Conservation (phyloP, 2,797 vertebrate species). For the Strix occidentalis region DNA sequence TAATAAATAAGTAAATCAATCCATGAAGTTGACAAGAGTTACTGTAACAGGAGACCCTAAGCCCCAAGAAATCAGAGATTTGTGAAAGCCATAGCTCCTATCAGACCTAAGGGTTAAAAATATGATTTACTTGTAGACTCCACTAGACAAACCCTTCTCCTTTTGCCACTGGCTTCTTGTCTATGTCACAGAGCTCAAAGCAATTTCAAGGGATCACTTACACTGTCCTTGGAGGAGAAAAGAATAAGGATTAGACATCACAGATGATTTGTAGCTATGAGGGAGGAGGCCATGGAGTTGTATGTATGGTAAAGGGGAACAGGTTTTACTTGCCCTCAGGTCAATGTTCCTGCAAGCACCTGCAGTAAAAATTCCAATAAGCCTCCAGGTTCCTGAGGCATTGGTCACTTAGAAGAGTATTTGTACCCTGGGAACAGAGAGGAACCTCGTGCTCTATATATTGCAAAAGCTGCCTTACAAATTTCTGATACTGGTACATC, state of each 20-base stretch:
- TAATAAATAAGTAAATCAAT: background rate
- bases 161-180: background rate
- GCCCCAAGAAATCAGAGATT: background rate
- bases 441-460: background rate
- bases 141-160: background rate
- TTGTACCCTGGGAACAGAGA: constrained; percentile 9
- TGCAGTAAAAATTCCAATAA: constrained; percentile 43
- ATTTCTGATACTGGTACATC: background rate
- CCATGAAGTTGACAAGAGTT: background rate
- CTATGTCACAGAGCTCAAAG: background rate
- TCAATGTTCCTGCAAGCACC: constrained; percentile 21
- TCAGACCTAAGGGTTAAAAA: background rate
- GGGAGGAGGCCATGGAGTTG: constrained; percentile 8
- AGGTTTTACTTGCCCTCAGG: constrained; percentile 61
- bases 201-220: constrained; percentile 7
- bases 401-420: constrained; percentile 20
- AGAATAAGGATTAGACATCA: background rate
- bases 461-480: background rate
- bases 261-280: background rate
- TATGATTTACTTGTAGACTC: background rate
- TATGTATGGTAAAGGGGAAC: background rate
- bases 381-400: constrained; percentile 15
- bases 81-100: background rate
- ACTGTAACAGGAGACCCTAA: background rate
- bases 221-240: background rate